Base-by-base conservation (phyloP, 2,888 invertebrate genomes). In the Drosophila paramelanica region DNA sequence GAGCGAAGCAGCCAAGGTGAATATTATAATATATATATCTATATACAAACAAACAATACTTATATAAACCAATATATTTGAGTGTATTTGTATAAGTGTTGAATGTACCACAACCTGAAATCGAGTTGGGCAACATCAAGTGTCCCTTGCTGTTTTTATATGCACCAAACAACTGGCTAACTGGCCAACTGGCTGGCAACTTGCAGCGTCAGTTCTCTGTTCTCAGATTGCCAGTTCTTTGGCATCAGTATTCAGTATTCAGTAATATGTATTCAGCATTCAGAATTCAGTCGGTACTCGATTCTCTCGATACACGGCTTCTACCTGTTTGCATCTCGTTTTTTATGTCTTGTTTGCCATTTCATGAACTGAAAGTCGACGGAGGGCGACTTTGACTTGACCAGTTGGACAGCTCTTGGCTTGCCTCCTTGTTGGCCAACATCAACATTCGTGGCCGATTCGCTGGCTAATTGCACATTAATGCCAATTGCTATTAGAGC, bases 251-350 rank as follows among this genome's bases (percentile, higher is more conserved):
- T 31, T 31, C 8, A 31, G 31, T 31, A 8, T 8, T 31, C 31
- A 31, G 31, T 31, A 23, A 23, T 31, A 1, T 8, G 31, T 31
- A 8, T 31, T 31, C 31, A 31, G 31, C 8, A 31, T 31, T 31
- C 31, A 31, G 27, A 8, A 8, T 51, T 38, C 47, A 58, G 23
- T 53, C 45, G 13, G 41, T 39, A 64, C 62, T 64, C 64, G 46
- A 51, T 59, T 8, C 8, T 53, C 58, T 52, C 14, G 51, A 46
- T 61, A 39, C 65, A 39, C 39, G 56, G 43, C 33, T 43, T 39
- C 59, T 77, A 77, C 77, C 78, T 77, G 77, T 77, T 77, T 77
- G 77, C 78, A 77, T 74, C 45, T 45, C 52, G 23, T 43, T 59
- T 53, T 53, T 64, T 57, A 56, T 61, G 11, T 57, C 51, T 62